Percentiles rank a stretch among this genome's conserved stretches.
Evolutionary conservation across 2,888 invertebrate species (phyloP).

Genomic region (Elmis aenea): DNA sequence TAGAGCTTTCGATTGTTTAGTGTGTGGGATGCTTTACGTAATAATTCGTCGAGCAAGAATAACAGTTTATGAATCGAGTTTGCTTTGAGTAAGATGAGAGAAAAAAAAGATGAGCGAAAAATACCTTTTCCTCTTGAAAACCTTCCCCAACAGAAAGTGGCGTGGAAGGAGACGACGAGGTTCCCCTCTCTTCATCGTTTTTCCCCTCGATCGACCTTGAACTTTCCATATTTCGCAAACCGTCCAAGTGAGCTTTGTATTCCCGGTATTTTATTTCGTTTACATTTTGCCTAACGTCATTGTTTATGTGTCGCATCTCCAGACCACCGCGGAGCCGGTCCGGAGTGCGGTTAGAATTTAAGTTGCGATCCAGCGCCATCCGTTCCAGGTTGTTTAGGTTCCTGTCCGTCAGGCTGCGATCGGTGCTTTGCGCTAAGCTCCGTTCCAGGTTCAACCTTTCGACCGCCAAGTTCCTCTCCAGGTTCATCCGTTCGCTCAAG

Average conservation of each 20-base stretch:
- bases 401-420: constrained; percentile 37
- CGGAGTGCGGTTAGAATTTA: constrained; percentile 11
- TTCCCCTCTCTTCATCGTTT: constrained; percentile 38
- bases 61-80: no score
- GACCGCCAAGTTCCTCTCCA: constrained; percentile 28
- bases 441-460: constrained; percentile 40
- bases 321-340: constrained; percentile 23
- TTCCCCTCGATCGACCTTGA: constrained; percentile 33
- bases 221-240: constrained; percentile 37
- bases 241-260: constrained; percentile 46
- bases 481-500: constrained; percentile 34
- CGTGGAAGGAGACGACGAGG: constrained; percentile 48
- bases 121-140: constrained; percentile 48
- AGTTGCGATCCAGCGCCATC: constrained; percentile 14
- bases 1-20: no score
- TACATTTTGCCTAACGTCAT: constrained; percentile 27
- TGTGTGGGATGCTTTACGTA: no score
- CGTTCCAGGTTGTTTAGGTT: constrained; percentile 32
- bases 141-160: constrained; percentile 47
- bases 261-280: constrained; percentile 45
- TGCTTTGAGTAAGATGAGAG: no score
- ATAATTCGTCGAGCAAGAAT: no score
- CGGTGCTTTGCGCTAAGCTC: constrained; percentile 35
- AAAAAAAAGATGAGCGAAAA: no score
- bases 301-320: constrained; percentile 20